phyloP scores from a whole-genome alignment of 2,888 invertebrate species.

The Mamestra brassicae region DNA sequence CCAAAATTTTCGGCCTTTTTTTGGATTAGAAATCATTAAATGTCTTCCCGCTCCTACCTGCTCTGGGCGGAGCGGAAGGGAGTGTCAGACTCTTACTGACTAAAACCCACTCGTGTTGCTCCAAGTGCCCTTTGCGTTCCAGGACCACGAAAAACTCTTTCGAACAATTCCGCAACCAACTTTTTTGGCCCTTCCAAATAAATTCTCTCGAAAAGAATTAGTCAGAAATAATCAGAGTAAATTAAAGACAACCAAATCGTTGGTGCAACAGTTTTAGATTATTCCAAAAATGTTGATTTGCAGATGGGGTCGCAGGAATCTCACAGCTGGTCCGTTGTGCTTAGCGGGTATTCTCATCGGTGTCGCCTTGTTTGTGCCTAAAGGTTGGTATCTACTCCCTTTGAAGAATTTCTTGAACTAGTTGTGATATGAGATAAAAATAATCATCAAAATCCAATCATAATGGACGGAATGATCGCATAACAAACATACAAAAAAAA shows the following conservation, averaged over 20 bases:
- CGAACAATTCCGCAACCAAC: no score
- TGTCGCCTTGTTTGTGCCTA: conserved; percentile 82
- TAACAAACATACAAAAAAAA: no score
- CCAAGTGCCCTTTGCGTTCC: no score
- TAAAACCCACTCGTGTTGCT: no score
- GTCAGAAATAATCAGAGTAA: neutral
- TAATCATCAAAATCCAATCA: no score
- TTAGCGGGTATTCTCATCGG: conserved; percentile 78
- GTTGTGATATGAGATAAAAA: neutral
- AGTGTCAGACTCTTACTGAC: no score
- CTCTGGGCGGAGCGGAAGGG: no score
- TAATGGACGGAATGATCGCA: no score
- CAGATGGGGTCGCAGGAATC: conserved; percentile 84
- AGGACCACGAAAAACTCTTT: no score
- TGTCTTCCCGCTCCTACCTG: no score
- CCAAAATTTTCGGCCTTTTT: neutral
- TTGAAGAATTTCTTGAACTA: neutral
- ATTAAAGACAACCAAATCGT: neutral
- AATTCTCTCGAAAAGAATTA: neutral
- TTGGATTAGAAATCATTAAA: no score
- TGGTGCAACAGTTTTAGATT: neutral
- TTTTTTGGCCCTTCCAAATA: neutral
- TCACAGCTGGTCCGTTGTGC: conserved; percentile 80
- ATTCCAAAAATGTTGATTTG: conserved; percentile 23
- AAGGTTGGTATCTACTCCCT: conserved; percentile 73